Evolutionary conservation across 1,140 invertebrate genomes (phyloP).

Genomic region (Paraescarpia echinospica): DNA sequence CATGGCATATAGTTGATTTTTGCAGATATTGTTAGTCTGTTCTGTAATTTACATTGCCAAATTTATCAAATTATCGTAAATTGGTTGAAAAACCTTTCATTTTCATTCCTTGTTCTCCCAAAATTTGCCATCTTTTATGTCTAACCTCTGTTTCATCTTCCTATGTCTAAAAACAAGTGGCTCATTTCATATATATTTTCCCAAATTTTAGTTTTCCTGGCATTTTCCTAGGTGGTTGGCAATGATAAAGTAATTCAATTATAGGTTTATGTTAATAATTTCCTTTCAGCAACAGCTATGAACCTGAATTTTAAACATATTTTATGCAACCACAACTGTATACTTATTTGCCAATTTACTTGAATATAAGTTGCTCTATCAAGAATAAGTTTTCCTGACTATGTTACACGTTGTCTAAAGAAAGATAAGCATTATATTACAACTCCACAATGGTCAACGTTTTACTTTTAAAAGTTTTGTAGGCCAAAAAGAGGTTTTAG

Average conservation of each 20-base stretch:
- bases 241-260: too few species aligned
- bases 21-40: background rate
- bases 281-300: too few species aligned
- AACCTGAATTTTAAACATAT: slow-evolving; percentile 11
- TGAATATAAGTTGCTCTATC: background rate
- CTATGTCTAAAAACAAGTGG: too few species aligned
- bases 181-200: too few species aligned
- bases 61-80: background rate
- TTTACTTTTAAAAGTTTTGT: background rate
- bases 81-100: background rate
- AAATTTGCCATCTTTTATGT: background rate
- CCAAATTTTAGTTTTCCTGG: too few species aligned
- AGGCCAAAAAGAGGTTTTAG: background rate
- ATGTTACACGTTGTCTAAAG: background rate
- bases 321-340: background rate
- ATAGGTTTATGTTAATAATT: too few species aligned
- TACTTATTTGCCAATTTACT: background rate
- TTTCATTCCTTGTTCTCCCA: background rate
- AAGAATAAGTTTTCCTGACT: background rate
- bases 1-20: background rate
- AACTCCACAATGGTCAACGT: background rate
- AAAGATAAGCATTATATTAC: background rate
- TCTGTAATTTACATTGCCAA: background rate
- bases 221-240: too few species aligned
- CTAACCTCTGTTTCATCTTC: too few species aligned